phyloP scores from a whole-genome alignment of 2,113 vertebrate species.

The Plotosus lineatus region DNA sequence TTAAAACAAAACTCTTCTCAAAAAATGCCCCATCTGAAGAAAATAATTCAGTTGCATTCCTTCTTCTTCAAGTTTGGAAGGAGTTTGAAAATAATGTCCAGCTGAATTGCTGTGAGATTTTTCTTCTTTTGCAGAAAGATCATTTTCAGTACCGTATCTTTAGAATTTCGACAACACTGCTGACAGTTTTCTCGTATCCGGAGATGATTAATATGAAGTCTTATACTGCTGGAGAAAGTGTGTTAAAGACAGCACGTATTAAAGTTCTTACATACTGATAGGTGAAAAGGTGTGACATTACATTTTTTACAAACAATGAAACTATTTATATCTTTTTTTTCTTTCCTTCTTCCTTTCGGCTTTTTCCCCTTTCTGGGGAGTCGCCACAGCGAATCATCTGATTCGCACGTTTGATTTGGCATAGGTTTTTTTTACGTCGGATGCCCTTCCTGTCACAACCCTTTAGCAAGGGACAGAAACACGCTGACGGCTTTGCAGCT shows the following conservation, averaged over 20 bases:
- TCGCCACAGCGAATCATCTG: too few species aligned
- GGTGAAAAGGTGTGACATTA: too few species aligned
- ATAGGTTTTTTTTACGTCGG: too few species aligned
- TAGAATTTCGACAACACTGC: slow-evolving; percentile 1
- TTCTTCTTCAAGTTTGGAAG: background rate
- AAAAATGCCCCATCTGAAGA: slow-evolving; percentile 61
- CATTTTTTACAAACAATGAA: too few species aligned
- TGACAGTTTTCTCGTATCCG: slow-evolving; percentile 42
- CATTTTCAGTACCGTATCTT: slow-evolving; percentile 20
- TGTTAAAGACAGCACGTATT: background rate
- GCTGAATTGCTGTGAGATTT: background rate
- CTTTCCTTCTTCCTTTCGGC: too few species aligned
- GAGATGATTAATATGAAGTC: slow-evolving; percentile 43
- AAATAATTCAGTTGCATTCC: slow-evolving; percentile 61
- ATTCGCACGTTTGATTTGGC: too few species aligned
- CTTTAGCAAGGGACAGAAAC: too few species aligned
- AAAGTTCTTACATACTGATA: background rate
- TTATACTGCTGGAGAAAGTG: background rate
- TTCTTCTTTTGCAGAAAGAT: slow-evolving; percentile 28
- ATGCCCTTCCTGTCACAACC: too few species aligned
- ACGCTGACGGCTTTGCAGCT: too few species aligned
- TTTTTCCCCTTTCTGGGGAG: too few species aligned
- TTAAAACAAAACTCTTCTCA: slow-evolving; percentile 31
- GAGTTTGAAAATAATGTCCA: slow-evolving; percentile 49
- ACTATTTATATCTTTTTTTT: too few species aligned